A percentile compares a stretch with the other conserved stretches of the same genome.
Evolutionary conservation across 1,140 invertebrate genomes (phyloP).

Genomic region (Drosophila nigrodunni): DNA sequence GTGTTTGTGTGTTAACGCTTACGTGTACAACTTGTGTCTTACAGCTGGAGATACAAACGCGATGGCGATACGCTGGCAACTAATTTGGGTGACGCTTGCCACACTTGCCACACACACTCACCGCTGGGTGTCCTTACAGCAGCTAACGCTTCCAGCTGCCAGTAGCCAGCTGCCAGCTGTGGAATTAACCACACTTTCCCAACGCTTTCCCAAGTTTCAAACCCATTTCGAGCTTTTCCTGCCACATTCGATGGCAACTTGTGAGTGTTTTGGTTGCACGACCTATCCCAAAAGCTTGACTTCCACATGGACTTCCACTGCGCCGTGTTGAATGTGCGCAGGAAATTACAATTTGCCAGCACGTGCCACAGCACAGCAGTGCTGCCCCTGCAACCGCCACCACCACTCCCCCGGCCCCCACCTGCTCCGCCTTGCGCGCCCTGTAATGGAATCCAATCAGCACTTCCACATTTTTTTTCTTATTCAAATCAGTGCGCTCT

Average conservation of each 20-base stretch:
- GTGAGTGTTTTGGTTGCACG: slow-evolving; percentile 22
- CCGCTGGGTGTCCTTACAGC: slow-evolving; percentile 44
- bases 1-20: slow-evolving; percentile 11
- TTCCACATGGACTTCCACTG: slow-evolving; percentile 67
- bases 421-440: slow-evolving; percentile 4
- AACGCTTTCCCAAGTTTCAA: slow-evolving; percentile 7
- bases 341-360: slow-evolving; percentile 44
- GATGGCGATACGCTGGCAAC: slow-evolving; percentile 78
- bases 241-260: neutral
- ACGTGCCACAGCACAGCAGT: slow-evolving; percentile 72
- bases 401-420: slow-evolving; percentile 4
- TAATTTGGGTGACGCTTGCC: slow-evolving; percentile 75
- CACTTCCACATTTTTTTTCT: neutral
- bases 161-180: slow-evolving; percentile 3
- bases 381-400: slow-evolving; percentile 3
- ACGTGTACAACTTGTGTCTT: slow-evolving; percentile 10
- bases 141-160: slow-evolving; percentile 22
- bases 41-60: slow-evolving; percentile 65
- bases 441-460: slow-evolving; percentile 12
- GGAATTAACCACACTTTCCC: neutral
- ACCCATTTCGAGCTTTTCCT: slow-evolving; percentile 33
- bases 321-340: slow-evolving; percentile 73
- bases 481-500: slow-evolving; percentile 70
- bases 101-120: slow-evolving; percentile 20
- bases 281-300: slow-evolving; percentile 73